Percentiles rank a stretch among this genome's conserved stretches.
Evolutionary conservation across 2,888 invertebrate species (phyloP).

Genomic region (Heliconius aoede): DNA sequence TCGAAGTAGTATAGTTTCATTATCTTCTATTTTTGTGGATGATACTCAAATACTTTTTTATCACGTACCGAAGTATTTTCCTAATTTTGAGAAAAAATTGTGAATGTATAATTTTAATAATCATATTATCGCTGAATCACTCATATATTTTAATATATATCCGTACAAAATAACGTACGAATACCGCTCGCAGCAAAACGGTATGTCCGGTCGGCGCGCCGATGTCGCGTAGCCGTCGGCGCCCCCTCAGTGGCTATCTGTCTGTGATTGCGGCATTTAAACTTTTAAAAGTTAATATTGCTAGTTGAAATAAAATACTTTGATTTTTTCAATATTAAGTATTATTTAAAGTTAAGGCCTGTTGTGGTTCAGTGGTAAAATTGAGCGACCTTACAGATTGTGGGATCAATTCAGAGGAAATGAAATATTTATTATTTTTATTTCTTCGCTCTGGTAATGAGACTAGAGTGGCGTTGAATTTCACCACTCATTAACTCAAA

Average conservation of each 20-base stretch:
- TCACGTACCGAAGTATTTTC: too few species aligned
- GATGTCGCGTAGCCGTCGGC: conserved; percentile 8
- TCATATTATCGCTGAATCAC: neutral
- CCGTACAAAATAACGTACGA: neutral
- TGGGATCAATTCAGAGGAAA: neutral
- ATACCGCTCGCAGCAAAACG: neutral
- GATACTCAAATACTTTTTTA: too few species aligned
- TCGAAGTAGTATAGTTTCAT: too few species aligned
- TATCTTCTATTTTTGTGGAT: too few species aligned
- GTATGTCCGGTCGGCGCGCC: neutral
- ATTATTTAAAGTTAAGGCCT: neutral
- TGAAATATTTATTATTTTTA: neutral
- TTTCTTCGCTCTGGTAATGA: too few species aligned
- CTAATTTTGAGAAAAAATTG: too few species aligned
- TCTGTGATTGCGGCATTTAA: neutral
- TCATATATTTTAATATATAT: neutral
- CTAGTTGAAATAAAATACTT: neutral
- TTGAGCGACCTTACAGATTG: neutral
- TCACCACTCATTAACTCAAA: neutral
- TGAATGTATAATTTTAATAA: neutral
- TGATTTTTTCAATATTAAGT: too few species aligned
- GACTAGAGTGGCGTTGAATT: too few species aligned
- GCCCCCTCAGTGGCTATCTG: neutral
- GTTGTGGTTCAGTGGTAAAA: neutral
- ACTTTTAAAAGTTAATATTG: neutral